Base-by-base conservation (phyloP, 1,140 invertebrate genomes). In the Mactra quadrangularis region DNA sequence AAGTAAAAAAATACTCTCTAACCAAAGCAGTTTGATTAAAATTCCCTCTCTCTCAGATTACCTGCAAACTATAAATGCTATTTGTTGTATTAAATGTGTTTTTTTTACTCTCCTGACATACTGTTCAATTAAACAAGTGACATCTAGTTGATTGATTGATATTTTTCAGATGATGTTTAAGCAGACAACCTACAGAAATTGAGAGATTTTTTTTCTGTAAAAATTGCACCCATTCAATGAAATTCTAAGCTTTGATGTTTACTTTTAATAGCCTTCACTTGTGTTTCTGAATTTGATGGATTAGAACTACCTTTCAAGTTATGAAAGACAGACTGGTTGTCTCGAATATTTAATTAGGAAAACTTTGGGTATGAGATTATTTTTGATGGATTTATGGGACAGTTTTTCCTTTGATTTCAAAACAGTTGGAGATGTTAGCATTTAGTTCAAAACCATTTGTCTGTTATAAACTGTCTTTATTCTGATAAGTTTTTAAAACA, bases 321-420 rank as follows among this genome's bases (percentile, higher is more conserved):
- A 74, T 74, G 71, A 74, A 45, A 57, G 33, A 59, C 71, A 74
- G 52, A 57, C 52, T 74, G 17, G 53, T 31, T 74, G 71, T 59
- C 52, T 59, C 57, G 71, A 57, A 59, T 74, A 74, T 74, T 74
- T 74, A 74, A 74, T 74, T 74, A 74, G 71, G 41, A 22, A 72
- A 72, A 59, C 41, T 59, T 55, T 22, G n/a, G 71, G 33, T 45
- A 11, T 7, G 52, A 74, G 71, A 74, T 74, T 74, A 74, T 27
- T n/a, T n/a, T 15, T 74, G 71, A 74, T 13, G 53, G 71, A 74
- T 74, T 74, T 74, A 74, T 74, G 71, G 33, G 33, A 57, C 38
- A 35, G 41, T 55, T 74, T 59, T 59, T 35, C 25, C 55, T 59
- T 74, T 74, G 71, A 74, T 59, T 74, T 52, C 53, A 27, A 41